Conservation (phyloP, 2,113 vertebrate genomes). For the Corythaeola cristata region DNA sequence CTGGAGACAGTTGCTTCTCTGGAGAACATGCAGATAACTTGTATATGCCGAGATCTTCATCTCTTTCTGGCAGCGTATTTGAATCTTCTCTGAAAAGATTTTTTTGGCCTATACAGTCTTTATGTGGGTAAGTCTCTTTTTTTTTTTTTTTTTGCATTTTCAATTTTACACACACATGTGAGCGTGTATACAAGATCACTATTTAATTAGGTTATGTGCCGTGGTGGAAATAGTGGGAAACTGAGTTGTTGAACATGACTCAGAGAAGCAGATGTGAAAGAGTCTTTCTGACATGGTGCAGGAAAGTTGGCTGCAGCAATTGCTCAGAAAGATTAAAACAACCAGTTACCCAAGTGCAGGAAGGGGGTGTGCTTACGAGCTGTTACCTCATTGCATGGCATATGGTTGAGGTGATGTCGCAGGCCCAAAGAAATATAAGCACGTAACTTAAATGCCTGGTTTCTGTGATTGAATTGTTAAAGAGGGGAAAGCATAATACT, state of each 20-base stretch:
- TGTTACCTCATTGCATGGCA: background rate
- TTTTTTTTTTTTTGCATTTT: background rate
- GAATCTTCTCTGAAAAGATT: background rate
- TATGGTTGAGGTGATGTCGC: background rate
- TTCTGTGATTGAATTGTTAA: background rate
- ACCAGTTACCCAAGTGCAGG: background rate
- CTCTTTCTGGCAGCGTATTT: background rate
- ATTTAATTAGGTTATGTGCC: background rate
- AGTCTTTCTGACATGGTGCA: background rate
- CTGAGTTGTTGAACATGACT: background rate
- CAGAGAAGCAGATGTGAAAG: fast-evolving
- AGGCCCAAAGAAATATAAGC: background rate
- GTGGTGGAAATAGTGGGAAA: background rate
- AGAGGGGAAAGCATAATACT: background rate
- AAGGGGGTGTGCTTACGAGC: fast-evolving
- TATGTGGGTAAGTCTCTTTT: background rate
- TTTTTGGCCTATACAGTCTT: background rate
- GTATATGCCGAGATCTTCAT: background rate
- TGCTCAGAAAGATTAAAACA: background rate
- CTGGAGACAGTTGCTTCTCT: background rate
- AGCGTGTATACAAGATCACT: background rate
- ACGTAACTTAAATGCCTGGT: fast-evolving
- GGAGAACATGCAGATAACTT: background rate
- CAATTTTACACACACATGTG: background rate
- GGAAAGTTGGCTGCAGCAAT: background rate